These are phyloP conservation scores for Exocentrus adspersus DNA, from an alignment of 2,888 invertebrate species.

Conservation along the genomic window DNA sequence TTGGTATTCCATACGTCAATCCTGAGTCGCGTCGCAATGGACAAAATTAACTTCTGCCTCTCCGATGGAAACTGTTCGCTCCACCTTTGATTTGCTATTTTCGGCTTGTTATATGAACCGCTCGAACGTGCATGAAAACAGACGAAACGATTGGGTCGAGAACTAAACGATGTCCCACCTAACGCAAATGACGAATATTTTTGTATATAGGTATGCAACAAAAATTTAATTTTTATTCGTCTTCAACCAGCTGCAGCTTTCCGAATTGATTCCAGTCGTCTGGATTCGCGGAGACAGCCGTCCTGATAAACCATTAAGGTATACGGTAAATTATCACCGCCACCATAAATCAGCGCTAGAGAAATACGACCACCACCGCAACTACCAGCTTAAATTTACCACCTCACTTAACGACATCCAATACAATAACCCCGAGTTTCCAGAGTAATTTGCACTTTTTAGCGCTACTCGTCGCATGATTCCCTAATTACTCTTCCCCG, in stretches of 20 bases:
- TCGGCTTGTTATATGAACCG: not conserved
- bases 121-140: not conserved
- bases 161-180: not conserved
- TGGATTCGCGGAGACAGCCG: not conserved
- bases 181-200: not conserved
- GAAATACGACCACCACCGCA: not conserved
- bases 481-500: not conserved
- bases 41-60: constrained; percentile 14
- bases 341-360: constrained; percentile 8
- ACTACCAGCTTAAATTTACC: constrained; percentile 2
- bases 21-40: constrained; percentile 2
- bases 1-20: constrained; percentile 12
- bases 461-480: not conserved
- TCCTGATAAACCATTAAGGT: constrained; percentile 16
- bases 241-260: too few species aligned
- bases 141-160: not conserved
- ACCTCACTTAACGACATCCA: constrained; percentile 11
- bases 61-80: constrained; percentile 5
- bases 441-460: constrained; percentile 2
- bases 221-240: too few species aligned
- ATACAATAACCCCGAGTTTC: constrained; percentile 6
- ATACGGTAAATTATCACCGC: constrained; percentile 7
- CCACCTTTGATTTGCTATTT: constrained; percentile 13
- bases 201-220: not conserved
- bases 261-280: too few species aligned